These are phyloP conservation scores for Sminthurides aquaticus DNA, from an alignment of 2,888 invertebrate genomes.

Conservation along the genomic window DNA sequence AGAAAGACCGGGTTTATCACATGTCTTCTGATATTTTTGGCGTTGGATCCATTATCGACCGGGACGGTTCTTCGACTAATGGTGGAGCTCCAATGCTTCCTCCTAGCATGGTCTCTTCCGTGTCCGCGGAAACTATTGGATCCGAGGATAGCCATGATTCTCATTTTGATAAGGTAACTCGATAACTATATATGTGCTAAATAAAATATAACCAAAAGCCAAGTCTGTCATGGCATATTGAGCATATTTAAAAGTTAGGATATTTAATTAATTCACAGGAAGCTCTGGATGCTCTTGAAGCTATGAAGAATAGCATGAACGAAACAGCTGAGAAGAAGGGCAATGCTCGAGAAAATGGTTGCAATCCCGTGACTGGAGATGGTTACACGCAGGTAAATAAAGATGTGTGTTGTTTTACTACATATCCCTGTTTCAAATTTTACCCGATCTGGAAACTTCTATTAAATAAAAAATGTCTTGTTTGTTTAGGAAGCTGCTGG, in stretches of 20 bases:
- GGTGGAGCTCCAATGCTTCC: too few species aligned
- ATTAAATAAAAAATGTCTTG: not conserved
- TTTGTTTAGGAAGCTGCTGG: not conserved
- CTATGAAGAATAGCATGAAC: not conserved
- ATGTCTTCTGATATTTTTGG: constrained; percentile 22
- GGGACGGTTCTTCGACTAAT: too few species aligned
- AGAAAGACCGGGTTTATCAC: constrained; percentile 9
- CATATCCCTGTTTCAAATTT: not conserved
- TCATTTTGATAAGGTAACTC: too few species aligned
- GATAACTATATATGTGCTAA: too few species aligned
- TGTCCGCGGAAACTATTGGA: too few species aligned
- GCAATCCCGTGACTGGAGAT: constrained; percentile 18
- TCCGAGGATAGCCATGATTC: too few species aligned
- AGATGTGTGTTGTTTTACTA: too few species aligned
- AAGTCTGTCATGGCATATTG: too few species aligned
- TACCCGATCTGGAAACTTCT: not conserved
- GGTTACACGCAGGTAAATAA: constrained; percentile 16
- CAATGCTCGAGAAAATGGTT: constrained; percentile 21
- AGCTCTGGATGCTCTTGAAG: not conserved
- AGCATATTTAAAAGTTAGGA: too few species aligned
- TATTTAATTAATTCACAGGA: too few species aligned
- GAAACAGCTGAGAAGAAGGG: not conserved
- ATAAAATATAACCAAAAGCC: too few species aligned
- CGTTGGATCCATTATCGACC: constrained; percentile 14
- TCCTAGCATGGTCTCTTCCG: too few species aligned